phyloP scores from a whole-genome alignment of 2,888 invertebrate genomes.

The Maniola hyperantus region DNA sequence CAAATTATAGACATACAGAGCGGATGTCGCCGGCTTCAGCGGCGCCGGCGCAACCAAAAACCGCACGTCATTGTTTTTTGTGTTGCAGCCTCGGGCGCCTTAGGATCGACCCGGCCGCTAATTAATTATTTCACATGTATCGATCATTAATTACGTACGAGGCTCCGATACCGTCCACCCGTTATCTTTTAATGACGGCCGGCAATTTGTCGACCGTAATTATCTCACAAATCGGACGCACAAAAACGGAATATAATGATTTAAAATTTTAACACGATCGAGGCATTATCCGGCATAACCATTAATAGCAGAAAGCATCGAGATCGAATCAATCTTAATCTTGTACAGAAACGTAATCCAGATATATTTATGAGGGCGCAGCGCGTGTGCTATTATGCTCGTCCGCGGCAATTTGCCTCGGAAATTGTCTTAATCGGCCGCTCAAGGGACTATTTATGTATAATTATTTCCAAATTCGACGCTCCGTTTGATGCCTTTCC shows the following conservation, averaged over 20 bases:
- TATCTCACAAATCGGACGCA: constrained; percentile 74
- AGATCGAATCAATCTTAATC: constrained; percentile 82
- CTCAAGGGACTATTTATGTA: constrained; percentile 84
- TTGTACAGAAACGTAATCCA: constrained; percentile 81
- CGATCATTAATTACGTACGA: constrained; percentile 79
- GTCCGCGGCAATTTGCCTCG: constrained; percentile 82
- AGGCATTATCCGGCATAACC: constrained; percentile 70
- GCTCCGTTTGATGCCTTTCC: constrained; percentile 82
- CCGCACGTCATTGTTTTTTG: constrained; percentile 83
- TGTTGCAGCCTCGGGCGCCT: constrained; percentile 68
- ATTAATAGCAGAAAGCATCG: constrained; percentile 80
- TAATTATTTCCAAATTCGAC: constrained; percentile 83
- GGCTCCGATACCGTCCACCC: constrained; percentile 65
- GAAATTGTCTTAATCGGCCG: constrained; percentile 83
- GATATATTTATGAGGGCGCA: constrained; percentile 81
- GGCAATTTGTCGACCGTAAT: constrained; percentile 80
- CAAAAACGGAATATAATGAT: constrained; percentile 73
- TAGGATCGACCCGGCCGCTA: constrained; percentile 67
- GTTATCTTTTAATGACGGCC: constrained; percentile 77
- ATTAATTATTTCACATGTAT: constrained; percentile 83
- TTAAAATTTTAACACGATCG: constrained; percentile 76
- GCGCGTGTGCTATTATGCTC: constrained; percentile 82
- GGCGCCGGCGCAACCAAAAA: constrained; percentile 74
- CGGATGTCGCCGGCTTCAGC: constrained; percentile 73
- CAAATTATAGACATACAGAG: constrained; percentile 76